phyloP scores from a whole-genome alignment of 2,888 invertebrate species.

The Drosophila pegasa region DNA sequence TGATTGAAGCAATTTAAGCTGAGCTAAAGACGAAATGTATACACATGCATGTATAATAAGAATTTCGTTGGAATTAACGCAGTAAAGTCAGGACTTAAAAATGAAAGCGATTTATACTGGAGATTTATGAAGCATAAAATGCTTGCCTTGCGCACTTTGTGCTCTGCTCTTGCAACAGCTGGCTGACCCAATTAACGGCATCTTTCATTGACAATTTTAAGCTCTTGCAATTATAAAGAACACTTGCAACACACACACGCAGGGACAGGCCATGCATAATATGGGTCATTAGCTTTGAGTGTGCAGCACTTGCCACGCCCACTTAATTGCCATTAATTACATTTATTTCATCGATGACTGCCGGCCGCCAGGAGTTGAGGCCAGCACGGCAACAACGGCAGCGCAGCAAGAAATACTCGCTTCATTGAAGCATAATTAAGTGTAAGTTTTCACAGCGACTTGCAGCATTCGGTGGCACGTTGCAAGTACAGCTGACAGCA shows the following conservation, averaged over 20 bases:
- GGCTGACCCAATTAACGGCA: conserved; percentile 37
- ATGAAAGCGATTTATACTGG: conserved; percentile 1
- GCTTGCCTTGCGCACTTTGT: not conserved
- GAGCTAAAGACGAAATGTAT: not conserved
- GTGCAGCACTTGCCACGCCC: conserved; percentile 43
- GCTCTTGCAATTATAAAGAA: conserved; percentile 53
- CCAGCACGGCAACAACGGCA: conserved; percentile 7
- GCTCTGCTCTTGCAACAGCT: conserved; percentile 14
- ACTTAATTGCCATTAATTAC: conserved; percentile 60
- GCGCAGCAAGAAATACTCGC: conserved; percentile 12
- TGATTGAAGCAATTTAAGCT: not conserved
- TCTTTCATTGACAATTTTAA: conserved; percentile 48
- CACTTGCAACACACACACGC: conserved; percentile 28
- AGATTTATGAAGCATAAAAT: conserved; percentile 19
- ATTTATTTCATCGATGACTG: conserved; percentile 48
- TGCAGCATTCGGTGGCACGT: conserved; percentile 30
- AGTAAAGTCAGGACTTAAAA: conserved; percentile 6
- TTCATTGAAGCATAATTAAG: conserved; percentile 60
- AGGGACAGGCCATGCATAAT: conserved; percentile 40
- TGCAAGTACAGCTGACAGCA: conserved; percentile 31
- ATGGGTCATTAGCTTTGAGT: conserved; percentile 70
- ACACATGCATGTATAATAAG: not conserved
- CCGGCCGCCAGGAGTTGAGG: conserved; percentile 27
- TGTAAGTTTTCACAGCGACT: conserved; percentile 46
- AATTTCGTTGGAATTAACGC: conserved; percentile 3